phyloP scores from a whole-genome alignment of 2,888 invertebrate species.

The Muscina levida region DNA sequence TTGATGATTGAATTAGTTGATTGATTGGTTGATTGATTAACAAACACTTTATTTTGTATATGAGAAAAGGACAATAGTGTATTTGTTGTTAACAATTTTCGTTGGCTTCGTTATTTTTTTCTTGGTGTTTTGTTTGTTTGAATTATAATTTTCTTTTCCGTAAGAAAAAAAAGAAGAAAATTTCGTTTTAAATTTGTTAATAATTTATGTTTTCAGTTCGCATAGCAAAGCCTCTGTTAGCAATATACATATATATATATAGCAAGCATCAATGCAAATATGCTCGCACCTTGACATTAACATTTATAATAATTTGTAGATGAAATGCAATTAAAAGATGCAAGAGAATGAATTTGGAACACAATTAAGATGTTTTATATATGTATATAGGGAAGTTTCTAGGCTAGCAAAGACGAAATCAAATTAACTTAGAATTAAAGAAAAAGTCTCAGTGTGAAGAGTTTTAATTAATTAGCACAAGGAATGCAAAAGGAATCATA shows the following conservation, averaged over 20 bases:
- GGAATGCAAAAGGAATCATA: too few relatives aligned
- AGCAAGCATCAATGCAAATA: not conserved
- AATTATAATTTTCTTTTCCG: too few relatives aligned
- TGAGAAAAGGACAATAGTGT: too few relatives aligned
- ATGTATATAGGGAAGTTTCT: too few relatives aligned
- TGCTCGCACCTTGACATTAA: conserved; percentile 7
- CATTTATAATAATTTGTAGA: conserved; percentile 9
- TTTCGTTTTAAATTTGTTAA: not conserved
- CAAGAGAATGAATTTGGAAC: too few relatives aligned
- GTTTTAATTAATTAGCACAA: too few relatives aligned
- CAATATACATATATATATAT: not conserved
- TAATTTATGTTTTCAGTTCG: not conserved
- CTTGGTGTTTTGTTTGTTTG: not conserved
- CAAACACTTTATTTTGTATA: not conserved
- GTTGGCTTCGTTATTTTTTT: conserved; percentile 3
- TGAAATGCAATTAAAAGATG: conserved; percentile 13
- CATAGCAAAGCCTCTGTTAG: conserved; percentile 18
- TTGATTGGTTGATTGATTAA: not conserved
- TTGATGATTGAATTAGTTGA: too few relatives aligned
- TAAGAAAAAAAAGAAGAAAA: not conserved
- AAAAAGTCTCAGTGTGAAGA: too few relatives aligned
- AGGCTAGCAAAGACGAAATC: too few relatives aligned
- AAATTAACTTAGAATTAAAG: too few relatives aligned
- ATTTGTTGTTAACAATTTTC: too few relatives aligned
- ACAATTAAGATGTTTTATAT: too few relatives aligned